Conservation (phyloP, 2,888 invertebrate genomes). For the Arctia plantaginis region DNA sequence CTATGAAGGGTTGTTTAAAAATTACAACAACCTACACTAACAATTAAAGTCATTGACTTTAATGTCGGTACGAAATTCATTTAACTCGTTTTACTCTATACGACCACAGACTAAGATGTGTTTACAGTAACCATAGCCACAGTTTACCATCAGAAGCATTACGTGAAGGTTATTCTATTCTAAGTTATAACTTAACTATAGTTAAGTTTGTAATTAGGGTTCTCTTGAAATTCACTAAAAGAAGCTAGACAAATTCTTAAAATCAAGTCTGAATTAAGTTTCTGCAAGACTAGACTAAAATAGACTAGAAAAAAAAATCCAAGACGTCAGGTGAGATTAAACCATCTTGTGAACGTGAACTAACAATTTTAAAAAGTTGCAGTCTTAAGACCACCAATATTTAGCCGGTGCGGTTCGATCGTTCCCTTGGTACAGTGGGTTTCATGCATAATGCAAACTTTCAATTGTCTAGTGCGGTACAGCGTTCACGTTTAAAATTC, state of each 20-base stretch:
- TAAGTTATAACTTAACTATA: too few relatives aligned
- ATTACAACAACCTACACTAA: too few relatives aligned
- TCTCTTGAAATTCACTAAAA: too few relatives aligned
- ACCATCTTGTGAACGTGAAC: conserved; percentile 39
- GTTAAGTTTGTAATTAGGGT: too few relatives aligned
- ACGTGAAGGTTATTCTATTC: too few relatives aligned
- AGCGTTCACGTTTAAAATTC: conserved; percentile 69
- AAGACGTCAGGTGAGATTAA: conserved; percentile 29
- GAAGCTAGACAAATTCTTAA: background rate
- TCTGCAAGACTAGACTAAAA: background rate
- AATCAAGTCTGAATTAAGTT: background rate
- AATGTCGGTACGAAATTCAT: too few relatives aligned
- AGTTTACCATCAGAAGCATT: too few relatives aligned
- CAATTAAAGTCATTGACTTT: too few relatives aligned
- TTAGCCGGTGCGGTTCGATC: conserved; percentile 57
- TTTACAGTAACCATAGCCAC: too few relatives aligned
- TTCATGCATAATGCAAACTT: conserved; percentile 78
- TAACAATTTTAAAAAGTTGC: conserved; percentile 47
- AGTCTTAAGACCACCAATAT: conserved; percentile 61
- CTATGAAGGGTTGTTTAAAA: too few relatives aligned
- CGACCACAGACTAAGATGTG: too few relatives aligned
- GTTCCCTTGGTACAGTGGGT: conserved; percentile 52
- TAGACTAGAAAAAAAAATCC: background rate
- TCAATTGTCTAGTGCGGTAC: conserved; percentile 72
- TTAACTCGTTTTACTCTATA: too few relatives aligned